phyloP scores from a whole-genome alignment of 2,888 invertebrate genomes.

The Drosophila stalkeri region DNA sequence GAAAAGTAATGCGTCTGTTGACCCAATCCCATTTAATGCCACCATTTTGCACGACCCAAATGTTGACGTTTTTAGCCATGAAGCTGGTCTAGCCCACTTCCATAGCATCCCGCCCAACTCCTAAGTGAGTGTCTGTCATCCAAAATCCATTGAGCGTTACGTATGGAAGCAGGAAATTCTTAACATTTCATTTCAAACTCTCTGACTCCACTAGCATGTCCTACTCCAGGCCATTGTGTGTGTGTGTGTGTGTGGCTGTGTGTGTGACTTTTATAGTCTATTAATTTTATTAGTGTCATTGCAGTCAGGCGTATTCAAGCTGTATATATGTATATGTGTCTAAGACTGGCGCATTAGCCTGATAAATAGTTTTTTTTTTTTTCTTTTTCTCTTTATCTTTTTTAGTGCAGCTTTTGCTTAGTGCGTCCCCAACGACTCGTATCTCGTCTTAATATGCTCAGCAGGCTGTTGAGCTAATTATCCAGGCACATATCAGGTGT shows the following conservation, averaged over 20 bases:
- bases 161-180: conserved; percentile 46
- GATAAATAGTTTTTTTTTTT: conserved; percentile 6
- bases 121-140: conserved; percentile 35
- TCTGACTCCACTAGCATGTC: background rate
- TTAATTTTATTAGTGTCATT: conserved; percentile 62
- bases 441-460: background rate
- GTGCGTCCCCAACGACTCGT: background rate
- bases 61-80: conserved; percentile 23
- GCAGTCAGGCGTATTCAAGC: conserved; percentile 26
- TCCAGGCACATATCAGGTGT: conserved; percentile 6
- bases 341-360: conserved; percentile 8
- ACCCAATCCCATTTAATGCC: conserved; percentile 43
- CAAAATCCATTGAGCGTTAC: conserved; percentile 55
- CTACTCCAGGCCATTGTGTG: background rate
- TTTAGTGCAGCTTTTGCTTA: background rate
- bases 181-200: conserved; percentile 41
- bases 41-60: conserved; percentile 13
- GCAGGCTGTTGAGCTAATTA: conserved; percentile 10
- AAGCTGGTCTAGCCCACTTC: background rate
- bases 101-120: background rate
- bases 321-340: conserved; percentile 10
- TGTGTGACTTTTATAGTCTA: conserved; percentile 54
- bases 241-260: background rate
- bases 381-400: background rate
- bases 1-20: conserved; percentile 45